These are phyloP conservation scores for Euphydryas editha DNA, from an alignment of 2,888 invertebrate genomes.

Conservation along the genomic window DNA sequence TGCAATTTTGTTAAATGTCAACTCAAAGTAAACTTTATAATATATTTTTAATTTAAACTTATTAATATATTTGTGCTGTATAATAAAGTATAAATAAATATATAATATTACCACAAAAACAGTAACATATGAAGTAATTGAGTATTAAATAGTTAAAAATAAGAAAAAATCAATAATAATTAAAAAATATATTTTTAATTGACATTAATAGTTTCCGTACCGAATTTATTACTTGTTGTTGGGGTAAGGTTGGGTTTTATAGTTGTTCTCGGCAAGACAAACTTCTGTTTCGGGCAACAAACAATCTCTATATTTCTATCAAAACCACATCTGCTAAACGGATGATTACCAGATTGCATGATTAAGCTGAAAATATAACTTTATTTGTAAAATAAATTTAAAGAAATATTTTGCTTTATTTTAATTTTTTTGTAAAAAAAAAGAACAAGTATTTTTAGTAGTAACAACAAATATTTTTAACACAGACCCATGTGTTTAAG, in stretches of 20 bases:
- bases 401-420: no score
- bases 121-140: not conserved
- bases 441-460: no score
- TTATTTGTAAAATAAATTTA: not conserved
- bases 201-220: constrained; percentile 33
- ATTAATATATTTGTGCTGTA: no score
- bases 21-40: no score
- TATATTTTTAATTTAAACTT: no score
- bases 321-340: constrained; percentile 38
- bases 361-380: constrained; percentile 23
- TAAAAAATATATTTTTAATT: no score
- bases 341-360: constrained; percentile 20
- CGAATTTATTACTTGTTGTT: constrained; percentile 34
- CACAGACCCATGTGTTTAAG: no score
- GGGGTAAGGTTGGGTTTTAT: constrained; percentile 14
- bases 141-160: not conserved
- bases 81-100: no score
- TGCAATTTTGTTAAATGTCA: no score
- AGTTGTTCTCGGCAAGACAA: not conserved
- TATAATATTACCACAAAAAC: no score
- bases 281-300: constrained; percentile 31
- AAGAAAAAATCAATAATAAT: not conserved
- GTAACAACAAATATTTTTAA: no score
- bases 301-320: constrained; percentile 26
- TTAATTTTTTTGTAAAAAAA: no score